phyloP scores from a whole-genome alignment of 2,113 vertebrate genomes.

The Pollimyrus isidori region DNA sequence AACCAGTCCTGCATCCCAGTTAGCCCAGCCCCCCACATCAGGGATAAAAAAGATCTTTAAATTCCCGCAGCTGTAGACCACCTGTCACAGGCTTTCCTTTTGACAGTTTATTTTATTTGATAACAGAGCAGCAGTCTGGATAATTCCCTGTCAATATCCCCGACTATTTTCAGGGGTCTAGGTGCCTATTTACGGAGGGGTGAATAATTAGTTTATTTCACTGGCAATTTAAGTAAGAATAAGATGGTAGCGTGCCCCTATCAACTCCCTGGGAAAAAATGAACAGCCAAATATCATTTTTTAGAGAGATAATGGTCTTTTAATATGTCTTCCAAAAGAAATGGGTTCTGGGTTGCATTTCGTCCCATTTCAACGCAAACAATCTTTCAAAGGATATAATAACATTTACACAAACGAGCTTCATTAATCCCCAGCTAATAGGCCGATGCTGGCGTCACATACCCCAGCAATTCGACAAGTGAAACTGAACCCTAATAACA shows the following conservation, averaged over 20 bases:
- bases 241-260: constrained; percentile 80
- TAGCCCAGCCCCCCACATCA: not conserved
- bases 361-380: constrained; percentile 75
- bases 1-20: not conserved
- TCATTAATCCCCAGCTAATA: constrained; percentile 82
- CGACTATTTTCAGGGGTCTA: constrained; percentile 78
- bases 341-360: constrained; percentile 79
- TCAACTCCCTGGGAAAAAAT: constrained; percentile 82
- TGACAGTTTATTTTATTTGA: constrained; percentile 39
- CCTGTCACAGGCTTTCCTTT: constrained; percentile 12
- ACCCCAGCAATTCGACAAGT: constrained; percentile 38
- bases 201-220: constrained; percentile 88
- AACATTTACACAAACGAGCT: constrained; percentile 81
- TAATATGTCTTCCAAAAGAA: constrained; percentile 83
- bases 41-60: constrained; percentile 61
- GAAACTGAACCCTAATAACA: not conserved
- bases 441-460: constrained; percentile 76
- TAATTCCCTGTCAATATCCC: constrained; percentile 65
- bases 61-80: not conserved
- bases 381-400: constrained; percentile 76
- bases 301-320: constrained; percentile 84
- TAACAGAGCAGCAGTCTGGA: constrained; percentile 56
- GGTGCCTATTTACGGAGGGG: constrained; percentile 77
- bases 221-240: constrained; percentile 73
- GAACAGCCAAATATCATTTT: constrained; percentile 94